Evolutionary conservation across 2,888 invertebrate species (phyloP).

Genomic region (Cataglyphis altisquamis): DNA sequence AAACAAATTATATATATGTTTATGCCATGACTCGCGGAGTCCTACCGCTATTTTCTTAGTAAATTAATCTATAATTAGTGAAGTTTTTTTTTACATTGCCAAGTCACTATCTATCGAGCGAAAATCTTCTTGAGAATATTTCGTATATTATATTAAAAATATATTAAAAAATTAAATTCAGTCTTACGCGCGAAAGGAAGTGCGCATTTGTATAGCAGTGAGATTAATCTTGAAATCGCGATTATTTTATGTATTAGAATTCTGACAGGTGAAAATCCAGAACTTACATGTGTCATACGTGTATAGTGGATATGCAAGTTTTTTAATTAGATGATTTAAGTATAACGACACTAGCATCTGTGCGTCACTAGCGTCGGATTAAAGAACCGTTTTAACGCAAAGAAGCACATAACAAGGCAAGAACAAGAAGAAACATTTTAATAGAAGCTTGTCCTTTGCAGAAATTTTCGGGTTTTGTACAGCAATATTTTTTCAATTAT

Average conservation of each 20-base stretch:
- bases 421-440: constrained; percentile 48
- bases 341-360: constrained; percentile 46
- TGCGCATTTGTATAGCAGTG: constrained; percentile 28
- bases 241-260: not conserved
- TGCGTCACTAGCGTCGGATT: constrained; percentile 51
- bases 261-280: not conserved
- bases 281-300: constrained; percentile 23
- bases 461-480: constrained; percentile 52
- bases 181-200: constrained; percentile 65
- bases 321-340: constrained; percentile 50
- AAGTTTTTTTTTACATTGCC: constrained; percentile 18
- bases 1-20: constrained; percentile 63
- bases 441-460: constrained; percentile 60
- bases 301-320: constrained; percentile 60
- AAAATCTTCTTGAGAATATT: not conserved
- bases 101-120: not conserved
- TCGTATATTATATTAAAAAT: constrained; percentile 43
- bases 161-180: constrained; percentile 65
- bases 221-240: constrained; percentile 19
- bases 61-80: constrained; percentile 51
- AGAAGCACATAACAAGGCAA: constrained; percentile 47
- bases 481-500: constrained; percentile 40
- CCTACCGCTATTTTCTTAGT: constrained; percentile 55
- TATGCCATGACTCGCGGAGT: constrained; percentile 48
- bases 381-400: constrained; percentile 34